Conservation (phyloP, 1,140 invertebrate species). For the Charaxes varanes region DNA sequence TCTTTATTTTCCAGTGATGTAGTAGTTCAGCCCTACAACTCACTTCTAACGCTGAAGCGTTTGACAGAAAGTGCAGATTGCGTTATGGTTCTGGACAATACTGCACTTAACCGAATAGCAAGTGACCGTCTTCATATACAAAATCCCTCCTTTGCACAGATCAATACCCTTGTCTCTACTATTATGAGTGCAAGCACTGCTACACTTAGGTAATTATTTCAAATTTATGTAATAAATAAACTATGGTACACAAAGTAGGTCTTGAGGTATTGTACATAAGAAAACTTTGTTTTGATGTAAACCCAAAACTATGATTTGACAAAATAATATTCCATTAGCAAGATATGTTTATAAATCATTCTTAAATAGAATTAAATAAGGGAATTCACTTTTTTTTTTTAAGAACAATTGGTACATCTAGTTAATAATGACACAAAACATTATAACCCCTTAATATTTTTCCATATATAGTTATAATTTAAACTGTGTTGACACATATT, state of each 20-base stretch:
- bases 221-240: not conserved
- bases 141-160: slow-evolving; percentile 97
- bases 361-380: no score
- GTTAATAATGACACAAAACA: no score
- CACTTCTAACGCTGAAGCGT: slow-evolving; percentile 94
- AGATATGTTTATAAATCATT: no score
- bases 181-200: slow-evolving; percentile 99
- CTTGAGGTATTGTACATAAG: no score
- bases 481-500: no score
- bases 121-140: slow-evolving; percentile 95
- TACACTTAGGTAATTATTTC: slow-evolving; percentile 82
- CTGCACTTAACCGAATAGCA: slow-evolving; percentile 97
- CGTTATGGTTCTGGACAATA: slow-evolving; percentile 98
- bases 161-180: slow-evolving; percentile 97
- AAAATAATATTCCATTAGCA: no score
- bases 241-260: not conserved
- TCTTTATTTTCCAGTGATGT: slow-evolving; percentile 85
- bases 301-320: no score
- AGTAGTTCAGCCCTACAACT: slow-evolving; percentile 99
- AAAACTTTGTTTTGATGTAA: no score
- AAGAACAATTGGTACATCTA: no score
- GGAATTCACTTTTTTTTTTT: no score
- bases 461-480: no score
- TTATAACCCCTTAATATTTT: no score
- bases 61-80: slow-evolving; percentile 97